A percentile compares a stretch with the other conserved stretches of the same genome.
Evolutionary conservation across 1,140 invertebrate genomes (phyloP).

Genomic region (Gyrodactylus salaris): DNA sequence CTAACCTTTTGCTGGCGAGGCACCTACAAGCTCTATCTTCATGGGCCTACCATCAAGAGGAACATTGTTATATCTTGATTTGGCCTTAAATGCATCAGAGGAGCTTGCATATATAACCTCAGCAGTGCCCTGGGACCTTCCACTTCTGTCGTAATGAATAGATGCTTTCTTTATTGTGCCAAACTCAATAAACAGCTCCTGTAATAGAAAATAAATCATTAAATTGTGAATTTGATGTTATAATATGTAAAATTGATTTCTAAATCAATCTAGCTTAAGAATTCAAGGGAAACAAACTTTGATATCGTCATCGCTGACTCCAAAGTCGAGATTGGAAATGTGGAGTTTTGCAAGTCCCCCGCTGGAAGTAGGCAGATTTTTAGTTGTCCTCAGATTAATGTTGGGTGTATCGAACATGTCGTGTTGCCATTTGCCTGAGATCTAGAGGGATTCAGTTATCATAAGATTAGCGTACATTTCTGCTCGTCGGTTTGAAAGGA

Average conservation of each 20-base stretch:
- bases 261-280: too few species aligned
- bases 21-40: neutral
- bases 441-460: neutral
- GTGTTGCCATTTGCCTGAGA: neutral
- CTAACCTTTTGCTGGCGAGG: neutral
- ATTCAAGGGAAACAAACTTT: neutral
- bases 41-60: conserved; percentile 41
- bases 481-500: neutral
- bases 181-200: conserved; percentile 56
- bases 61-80: conserved; percentile 89
- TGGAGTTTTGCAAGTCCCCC: neutral
- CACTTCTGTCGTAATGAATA: conserved; percentile 81
- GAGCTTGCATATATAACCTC: conserved; percentile 71
- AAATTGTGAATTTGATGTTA: too few species aligned
- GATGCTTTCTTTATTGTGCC: conserved; percentile 59
- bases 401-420: neutral
- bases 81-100: conserved; percentile 60
- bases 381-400: too few species aligned
- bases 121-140: conserved; percentile 65
- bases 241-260: too few species aligned
- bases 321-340: conserved; percentile 7
- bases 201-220: neutral
- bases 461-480: neutral
- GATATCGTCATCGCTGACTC: conserved; percentile 4
- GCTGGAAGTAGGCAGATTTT: neutral